A percentile compares a stretch with the other conserved stretches of the same genome.
Evolutionary conservation across 2,888 invertebrate species (phyloP).

Genomic region (Lasioglossum villosulum): DNA sequence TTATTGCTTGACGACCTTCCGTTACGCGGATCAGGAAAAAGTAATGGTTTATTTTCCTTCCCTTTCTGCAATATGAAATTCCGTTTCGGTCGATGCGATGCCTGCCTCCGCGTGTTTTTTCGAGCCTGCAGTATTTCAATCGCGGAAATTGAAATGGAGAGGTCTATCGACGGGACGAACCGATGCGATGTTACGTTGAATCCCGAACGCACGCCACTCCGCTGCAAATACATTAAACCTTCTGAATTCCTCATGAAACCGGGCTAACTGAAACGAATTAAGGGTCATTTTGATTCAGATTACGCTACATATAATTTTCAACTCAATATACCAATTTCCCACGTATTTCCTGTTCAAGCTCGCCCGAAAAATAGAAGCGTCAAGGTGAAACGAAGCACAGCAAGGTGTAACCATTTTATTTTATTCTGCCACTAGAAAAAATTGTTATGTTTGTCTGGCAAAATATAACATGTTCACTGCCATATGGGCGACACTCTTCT

Average conservation of each 20-base stretch:
- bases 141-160: background rate
- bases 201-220: background rate
- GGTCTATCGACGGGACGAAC: background rate
- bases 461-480: too few species aligned
- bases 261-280: slow-evolving; percentile 2
- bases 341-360: background rate
- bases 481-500: too few species aligned
- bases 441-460: background rate
- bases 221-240: background rate
- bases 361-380: background rate
- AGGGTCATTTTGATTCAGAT: background rate
- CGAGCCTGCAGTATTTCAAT: background rate
- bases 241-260: background rate
- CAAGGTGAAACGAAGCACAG: background rate
- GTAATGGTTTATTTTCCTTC: slow-evolving; percentile 38
- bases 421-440: background rate
- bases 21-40: slow-evolving; percentile 8
- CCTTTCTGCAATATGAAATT: slow-evolving; percentile 34
- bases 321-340: background rate
- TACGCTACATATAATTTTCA: background rate
- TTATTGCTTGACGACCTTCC: slow-evolving; percentile 20
- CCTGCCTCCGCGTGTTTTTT: background rate
- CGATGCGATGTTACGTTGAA: background rate
- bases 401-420: background rate
- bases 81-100: slow-evolving; percentile 7